Evolutionary conservation across 92 coral and sea anemone species (phyloP), one percentile per base, ranked within the genome.

Genomic region (Diadumene lineata): DNA sequence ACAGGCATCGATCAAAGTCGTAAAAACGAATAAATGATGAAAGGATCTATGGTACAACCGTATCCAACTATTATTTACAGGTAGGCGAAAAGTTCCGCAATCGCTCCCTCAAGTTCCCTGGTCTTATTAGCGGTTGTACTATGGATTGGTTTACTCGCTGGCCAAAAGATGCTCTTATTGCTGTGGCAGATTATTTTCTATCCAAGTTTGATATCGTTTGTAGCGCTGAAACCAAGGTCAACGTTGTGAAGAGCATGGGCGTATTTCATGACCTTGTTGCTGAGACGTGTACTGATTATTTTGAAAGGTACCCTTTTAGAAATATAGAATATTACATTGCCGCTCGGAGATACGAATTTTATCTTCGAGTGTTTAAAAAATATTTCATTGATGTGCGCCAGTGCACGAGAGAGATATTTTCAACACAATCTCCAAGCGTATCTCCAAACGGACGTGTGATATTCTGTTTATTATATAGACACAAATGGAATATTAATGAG

Each of bases 131-230:
- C 50, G 97, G 97, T 16, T 90, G 97, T 24, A 90, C 97, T 23
- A 90, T 90, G 97, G 97, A 90, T 69, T 90, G 97, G 97, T 90
- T 90, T 68, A 90, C 97, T 78, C 97, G 97, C 86, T 90, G 97
- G 97, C 97, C 97, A 24, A 90, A 90, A 66, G 97, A 90, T 65
- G 97, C 97, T 56, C 72, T 90, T 85, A 84, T 90, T 62, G 97
- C 97, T 51, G 97, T 90, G 25, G 97, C 97, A 29, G 97, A 90
- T 69, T 90, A 90, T 82, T 90, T 90, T 73, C 64, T 90, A 73
- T 90, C 97, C 26, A 90, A 90, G 88, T 90, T 90, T 63, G 97
- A 90, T 50, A 87, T 90, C 87, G 89, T 91, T 24, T 90, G 97
- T 74, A 29, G 85, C 44, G 78, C 89, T 22, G 82, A 83, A 68